phyloP scores from a whole-genome alignment of 2,888 invertebrate species.

The Pterostichus madidus region DNA sequence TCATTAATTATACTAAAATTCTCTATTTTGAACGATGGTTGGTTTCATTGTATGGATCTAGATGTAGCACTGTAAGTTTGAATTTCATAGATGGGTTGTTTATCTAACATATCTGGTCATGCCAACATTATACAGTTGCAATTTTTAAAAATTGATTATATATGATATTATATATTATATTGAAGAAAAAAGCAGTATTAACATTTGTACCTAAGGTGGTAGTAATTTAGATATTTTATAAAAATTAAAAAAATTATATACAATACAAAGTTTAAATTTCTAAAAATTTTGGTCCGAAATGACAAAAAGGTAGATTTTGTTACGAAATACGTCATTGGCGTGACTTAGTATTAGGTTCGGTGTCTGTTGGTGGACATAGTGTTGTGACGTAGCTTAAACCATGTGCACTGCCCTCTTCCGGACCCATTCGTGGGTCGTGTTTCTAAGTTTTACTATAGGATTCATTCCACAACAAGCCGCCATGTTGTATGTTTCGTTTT shows the following conservation, averaged over 20 bases:
- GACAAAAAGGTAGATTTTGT: conserved; percentile 75
- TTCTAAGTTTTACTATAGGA: background rate
- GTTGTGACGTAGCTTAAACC: conserved; percentile 66
- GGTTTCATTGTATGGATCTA: conserved; percentile 65
- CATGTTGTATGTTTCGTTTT: too few relatives aligned
- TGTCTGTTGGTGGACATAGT: conserved; percentile 71
- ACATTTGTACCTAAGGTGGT: conserved; percentile 77
- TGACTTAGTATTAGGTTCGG: conserved; percentile 73
- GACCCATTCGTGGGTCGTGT: background rate
- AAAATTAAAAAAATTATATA: conserved; percentile 73
- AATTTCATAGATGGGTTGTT: conserved; percentile 69
- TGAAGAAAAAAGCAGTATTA: conserved; percentile 75
- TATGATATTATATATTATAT: conserved; percentile 67
- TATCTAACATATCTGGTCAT: conserved; percentile 76
- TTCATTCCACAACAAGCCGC: conserved; percentile 9
- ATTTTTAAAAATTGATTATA: conserved; percentile 70
- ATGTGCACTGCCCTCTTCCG: conserved; percentile 64
- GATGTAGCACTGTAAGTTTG: conserved; percentile 64
- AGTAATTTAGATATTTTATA: conserved; percentile 77
- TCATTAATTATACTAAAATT: conserved; percentile 68
- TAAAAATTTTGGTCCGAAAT: conserved; percentile 75
- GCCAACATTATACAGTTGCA: conserved; percentile 74
- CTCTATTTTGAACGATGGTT: conserved; percentile 62
- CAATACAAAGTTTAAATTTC: conserved; percentile 76
- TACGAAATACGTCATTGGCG: conserved; percentile 74